Percentiles rank a stretch among this genome's conserved stretches.
Conservation (phyloP, 2,113 vertebrate species). For the Chaenocephalus aceratus region DNA sequence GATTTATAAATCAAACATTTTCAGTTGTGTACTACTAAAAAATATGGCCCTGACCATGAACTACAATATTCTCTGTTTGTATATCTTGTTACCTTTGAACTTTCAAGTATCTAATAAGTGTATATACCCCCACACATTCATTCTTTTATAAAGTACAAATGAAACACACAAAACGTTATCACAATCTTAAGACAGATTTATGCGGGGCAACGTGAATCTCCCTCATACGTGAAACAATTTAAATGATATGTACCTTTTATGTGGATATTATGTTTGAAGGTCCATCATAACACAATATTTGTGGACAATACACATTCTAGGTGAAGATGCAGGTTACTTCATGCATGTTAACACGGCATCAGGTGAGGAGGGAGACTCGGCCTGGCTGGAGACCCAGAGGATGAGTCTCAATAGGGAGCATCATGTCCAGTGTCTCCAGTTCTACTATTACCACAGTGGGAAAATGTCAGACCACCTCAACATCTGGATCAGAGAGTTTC, state of each 20-base stretch:
- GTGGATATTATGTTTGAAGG: too few relatives aligned
- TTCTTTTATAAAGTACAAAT: too few relatives aligned
- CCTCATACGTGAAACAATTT: too few relatives aligned
- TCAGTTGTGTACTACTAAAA: background rate
- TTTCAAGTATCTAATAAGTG: background rate
- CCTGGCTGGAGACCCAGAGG: conserved; percentile 82
- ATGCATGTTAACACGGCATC: conserved; percentile 84
- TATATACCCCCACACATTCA: too few relatives aligned
- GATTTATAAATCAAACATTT: background rate
- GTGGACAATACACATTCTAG: background rate
- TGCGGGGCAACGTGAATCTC: too few relatives aligned
- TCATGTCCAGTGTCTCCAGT: conserved; percentile 87
- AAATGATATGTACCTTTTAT: too few relatives aligned
- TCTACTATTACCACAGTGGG: conserved; percentile 88
- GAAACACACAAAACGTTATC: too few relatives aligned
- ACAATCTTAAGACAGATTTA: too few relatives aligned
- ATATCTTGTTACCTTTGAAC: background rate
- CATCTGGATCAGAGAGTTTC: conserved; percentile 84
- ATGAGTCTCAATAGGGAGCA: conserved; percentile 79
- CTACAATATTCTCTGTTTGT: background rate
- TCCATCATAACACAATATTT: too few relatives aligned
- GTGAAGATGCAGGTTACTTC: conserved; percentile 62
- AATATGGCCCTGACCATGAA: too few relatives aligned
- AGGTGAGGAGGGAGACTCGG: conserved; percentile 60
- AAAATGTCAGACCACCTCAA: conserved; percentile 73